Evolutionary conservation across 1,140 invertebrate genomes (phyloP).

Genomic region (Drosophila nasuta): DNA sequence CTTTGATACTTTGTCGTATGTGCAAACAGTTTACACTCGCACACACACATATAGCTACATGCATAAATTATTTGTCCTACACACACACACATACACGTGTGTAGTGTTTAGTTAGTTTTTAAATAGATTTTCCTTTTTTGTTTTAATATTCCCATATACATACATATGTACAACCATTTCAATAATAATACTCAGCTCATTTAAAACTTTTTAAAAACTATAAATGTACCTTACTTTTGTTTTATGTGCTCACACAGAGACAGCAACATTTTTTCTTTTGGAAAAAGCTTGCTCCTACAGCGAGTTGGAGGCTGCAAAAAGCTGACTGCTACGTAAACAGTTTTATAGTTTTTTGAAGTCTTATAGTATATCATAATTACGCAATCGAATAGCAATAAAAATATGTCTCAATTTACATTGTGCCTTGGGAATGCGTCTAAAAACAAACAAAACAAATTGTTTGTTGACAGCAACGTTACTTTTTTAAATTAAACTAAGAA

Average conservation of each 20-base stretch:
- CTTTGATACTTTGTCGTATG: slow-evolving; percentile 7
- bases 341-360: neutral
- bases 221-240: slow-evolving; percentile 22
- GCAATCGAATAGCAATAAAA: slow-evolving; percentile 10
- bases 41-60: neutral
- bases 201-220: slow-evolving; percentile 12
- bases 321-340: slow-evolving; percentile 12
- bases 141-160: neutral
- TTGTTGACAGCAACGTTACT: neutral
- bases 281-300: neutral
- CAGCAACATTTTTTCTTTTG: neutral
- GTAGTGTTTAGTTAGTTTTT: slow-evolving; percentile 3
- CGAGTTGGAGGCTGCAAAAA: neutral
- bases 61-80: neutral
- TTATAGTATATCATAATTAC: slow-evolving; percentile 2
- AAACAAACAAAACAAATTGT: slow-evolving; percentile 11
- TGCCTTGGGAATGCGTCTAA: slow-evolving; percentile 35
- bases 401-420: slow-evolving; percentile 26
- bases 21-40: neutral
- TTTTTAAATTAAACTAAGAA: slow-evolving; percentile 15
- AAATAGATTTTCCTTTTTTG: slow-evolving; percentile 8
- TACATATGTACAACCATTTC: slow-evolving; percentile 27
- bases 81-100: too few species aligned
- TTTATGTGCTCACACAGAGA: slow-evolving; percentile 34
- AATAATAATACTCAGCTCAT: slow-evolving; percentile 42